Evolutionary conservation across 1,140 invertebrate species (phyloP).

Genomic region (Trissolcus basalis): DNA sequence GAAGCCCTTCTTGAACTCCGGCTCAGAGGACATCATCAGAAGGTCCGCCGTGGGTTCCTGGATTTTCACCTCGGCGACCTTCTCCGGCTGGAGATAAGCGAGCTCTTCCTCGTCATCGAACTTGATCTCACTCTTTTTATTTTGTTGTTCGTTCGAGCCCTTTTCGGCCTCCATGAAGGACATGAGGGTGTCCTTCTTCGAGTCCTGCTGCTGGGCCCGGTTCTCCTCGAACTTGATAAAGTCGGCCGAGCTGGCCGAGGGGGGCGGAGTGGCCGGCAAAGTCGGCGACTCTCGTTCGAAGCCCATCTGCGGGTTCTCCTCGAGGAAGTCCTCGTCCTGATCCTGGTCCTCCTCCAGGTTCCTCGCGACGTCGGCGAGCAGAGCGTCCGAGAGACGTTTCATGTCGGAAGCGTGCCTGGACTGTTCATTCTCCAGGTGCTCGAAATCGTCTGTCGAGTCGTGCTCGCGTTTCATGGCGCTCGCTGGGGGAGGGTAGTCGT

Average conservation of each 20-base stretch:
- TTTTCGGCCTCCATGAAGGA: conserved; percentile 75
- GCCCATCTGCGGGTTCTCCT: conserved; percentile 40
- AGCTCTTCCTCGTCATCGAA: conserved; percentile 29
- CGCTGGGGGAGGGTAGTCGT: conserved; percentile 26
- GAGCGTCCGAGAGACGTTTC: conserved; percentile 39
- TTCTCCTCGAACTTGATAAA: conserved; percentile 59
- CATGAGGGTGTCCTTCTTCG: conserved; percentile 70
- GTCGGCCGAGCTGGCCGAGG: conserved; percentile 67
- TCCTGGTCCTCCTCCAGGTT: conserved; percentile 38
- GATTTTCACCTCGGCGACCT: conserved; percentile 4
- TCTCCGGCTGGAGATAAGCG: conserved; percentile 8
- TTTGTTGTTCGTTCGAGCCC: conserved; percentile 7
- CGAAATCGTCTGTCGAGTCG: conserved; percentile 84
- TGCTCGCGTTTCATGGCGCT: conserved; percentile 64
- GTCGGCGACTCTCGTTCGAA: conserved; percentile 57
- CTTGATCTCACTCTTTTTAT: conserved; percentile 3
- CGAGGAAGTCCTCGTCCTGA: conserved; percentile 17
- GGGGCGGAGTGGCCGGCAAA: conserved; percentile 70
- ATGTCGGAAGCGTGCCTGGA: conserved; percentile 55
- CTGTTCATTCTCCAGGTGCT: conserved; percentile 79
- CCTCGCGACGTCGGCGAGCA: conserved; percentile 38
- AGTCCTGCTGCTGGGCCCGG: conserved; percentile 63
- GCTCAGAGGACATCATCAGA: conserved; percentile 14
- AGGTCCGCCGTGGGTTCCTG: conserved; percentile 17
- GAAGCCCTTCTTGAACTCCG: conserved; percentile 2